These are phyloP conservation scores for Crioceris asparagi DNA, from an alignment of 2,888 invertebrate species.

Conservation along the genomic window DNA sequence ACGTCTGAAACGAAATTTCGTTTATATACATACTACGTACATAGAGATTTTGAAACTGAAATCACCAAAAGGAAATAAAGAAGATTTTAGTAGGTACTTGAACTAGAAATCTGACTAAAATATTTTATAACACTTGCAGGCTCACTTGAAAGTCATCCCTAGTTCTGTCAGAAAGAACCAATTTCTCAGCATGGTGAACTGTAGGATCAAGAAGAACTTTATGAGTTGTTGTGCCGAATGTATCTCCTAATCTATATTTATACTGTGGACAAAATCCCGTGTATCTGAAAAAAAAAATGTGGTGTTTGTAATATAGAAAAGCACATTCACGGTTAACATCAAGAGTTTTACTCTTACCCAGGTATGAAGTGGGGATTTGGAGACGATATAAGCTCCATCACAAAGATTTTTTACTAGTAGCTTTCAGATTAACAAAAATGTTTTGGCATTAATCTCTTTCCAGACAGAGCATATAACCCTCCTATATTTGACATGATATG, in stretches of 20 bases:
- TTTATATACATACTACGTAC: not conserved
- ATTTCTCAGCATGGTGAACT: conserved; percentile 58
- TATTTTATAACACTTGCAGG: not conserved
- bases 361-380: conserved; percentile 65
- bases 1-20: conserved; percentile 35
- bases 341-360: conserved; percentile 43
- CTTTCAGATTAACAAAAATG: too few species aligned
- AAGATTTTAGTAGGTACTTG: too few species aligned
- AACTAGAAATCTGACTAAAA: too few species aligned
- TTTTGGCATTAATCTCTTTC: too few species aligned
- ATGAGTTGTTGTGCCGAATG: conserved; percentile 63
- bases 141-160: conserved; percentile 53
- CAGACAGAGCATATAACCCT: too few species aligned
- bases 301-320: not conserved
- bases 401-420: too few species aligned
- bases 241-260: conserved; percentile 62
- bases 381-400: conserved; percentile 49
- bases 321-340: not conserved
- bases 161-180: conserved; percentile 54
- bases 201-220: conserved; percentile 64
- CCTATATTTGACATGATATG: too few species aligned
- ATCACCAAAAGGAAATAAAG: too few species aligned
- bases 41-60: conserved; percentile 2
- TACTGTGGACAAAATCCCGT: conserved; percentile 69
- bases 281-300: conserved; percentile 45